Evolutionary conservation across 2,888 invertebrate genomes (phyloP), one percentile per base, ranked within the genome.

Genomic region (Tachystola acroxantha): DNA sequence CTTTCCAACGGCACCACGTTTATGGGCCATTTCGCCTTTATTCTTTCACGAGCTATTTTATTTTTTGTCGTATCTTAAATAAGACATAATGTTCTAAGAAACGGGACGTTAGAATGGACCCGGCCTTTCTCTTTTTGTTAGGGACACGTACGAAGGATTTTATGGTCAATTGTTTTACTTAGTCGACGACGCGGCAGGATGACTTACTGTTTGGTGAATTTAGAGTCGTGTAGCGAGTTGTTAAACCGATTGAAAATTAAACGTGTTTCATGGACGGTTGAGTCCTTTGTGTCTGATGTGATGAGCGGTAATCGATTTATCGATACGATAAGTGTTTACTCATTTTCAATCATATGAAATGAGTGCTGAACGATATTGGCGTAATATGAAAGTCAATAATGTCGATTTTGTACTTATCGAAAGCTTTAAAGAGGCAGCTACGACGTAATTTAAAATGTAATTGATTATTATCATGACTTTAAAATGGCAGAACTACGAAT

Each of bases 71-170:
- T 70, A 63, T 73, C 72, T 81, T 78, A 85, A 86, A 84, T 84
- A 82, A 84, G 84, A 85, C 81, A 75, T 86, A 77, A 85, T 81
- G 80, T 82, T 84, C 82, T 79, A 58, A 81, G 84, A 80, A 84
- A 80, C 73, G 77, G 71, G 64, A 76, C 74, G 76, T 82, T 77
- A 79, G 74, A 80, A 76, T 75, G 74, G 72, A 62, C 66, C 51
- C 59, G 58, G 58, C 77, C 79, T 81, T 79, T 82, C 79, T 82
- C 77, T 81, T 80, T 78, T 80, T 78, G 73, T 70, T 48, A 62
- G 68, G 68, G 65, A 75, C 81, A 80, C 80, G 80, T 82, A 75
- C 73, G 64, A 58, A 53, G 64, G 65, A 77, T 80, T 84, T 85
- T 81, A 84, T 82, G 74, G 80, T 70, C 81, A 78, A 84, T 82